A percentile compares a stretch with the other conserved stretches of the same genome.
Evolutionary conservation across 2,797 vertebrate species (phyloP).

Genomic region (Pyrrhura leucotis): DNA sequence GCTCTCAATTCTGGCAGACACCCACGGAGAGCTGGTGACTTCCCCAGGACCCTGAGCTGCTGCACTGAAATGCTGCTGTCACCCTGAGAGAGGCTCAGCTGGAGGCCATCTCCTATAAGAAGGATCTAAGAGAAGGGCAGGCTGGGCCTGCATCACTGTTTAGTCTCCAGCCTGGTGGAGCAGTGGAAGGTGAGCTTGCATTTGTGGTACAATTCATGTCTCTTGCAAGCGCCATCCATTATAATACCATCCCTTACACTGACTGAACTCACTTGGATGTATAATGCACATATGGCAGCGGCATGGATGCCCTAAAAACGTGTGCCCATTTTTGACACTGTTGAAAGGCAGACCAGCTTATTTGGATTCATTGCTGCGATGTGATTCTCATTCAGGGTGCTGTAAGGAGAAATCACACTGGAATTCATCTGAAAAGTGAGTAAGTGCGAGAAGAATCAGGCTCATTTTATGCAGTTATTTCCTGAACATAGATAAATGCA

Average conservation of each 20-base stretch:
- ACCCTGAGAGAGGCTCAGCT: not conserved
- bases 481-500: not conserved
- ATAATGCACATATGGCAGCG: not conserved
- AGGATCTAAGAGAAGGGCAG: not conserved
- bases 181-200: fast-evolving
- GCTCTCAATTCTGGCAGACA: not conserved
- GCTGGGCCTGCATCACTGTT: not conserved
- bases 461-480: conserved; percentile 9
- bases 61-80: not conserved
- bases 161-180: not conserved
- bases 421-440: not conserved
- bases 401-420: not conserved
- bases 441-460: not conserved
- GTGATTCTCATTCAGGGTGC: not conserved
- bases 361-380: not conserved
- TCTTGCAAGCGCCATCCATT: not conserved
- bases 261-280: not conserved
- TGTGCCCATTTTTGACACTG: not conserved
- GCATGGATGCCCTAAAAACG: not conserved
- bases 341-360: not conserved
- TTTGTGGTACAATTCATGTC: fast-evolving
- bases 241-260: not conserved
- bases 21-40: not conserved
- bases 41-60: not conserved
- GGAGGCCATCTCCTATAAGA: not conserved